Evolutionary conservation across 2,113 vertebrate genomes (phyloP), one percentile per base, ranked within the genome.

Genomic region (Centropristis striata): DNA sequence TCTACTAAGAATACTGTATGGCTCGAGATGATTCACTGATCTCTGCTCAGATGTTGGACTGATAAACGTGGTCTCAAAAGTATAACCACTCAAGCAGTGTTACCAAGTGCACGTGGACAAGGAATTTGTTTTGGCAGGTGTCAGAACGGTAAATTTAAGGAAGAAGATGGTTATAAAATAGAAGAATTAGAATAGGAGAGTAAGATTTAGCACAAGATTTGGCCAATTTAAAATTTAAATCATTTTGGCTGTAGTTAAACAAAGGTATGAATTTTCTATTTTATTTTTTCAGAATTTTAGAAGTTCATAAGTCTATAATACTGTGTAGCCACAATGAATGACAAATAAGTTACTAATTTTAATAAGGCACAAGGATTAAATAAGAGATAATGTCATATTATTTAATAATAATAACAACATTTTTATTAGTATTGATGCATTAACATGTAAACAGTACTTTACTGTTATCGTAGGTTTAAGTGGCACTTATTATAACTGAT

Each of bases 1-100:
- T 78, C 79, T 15, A 15, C 20, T 57, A 47, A 65, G 65, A 50
- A 6, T 39, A 21, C 13, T 49, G 25, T 14, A 11, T 5, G 4
- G 5, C 28, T 50, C 54, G n/a, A 23, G 27, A 6, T 57, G 68
- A 83, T 78, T 51, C 16, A 51, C 39, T 14, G 27, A 78, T 74
- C 74, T 72, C n/a, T 61, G 50, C 1, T 27, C 5, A 72, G 72
- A 86, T 81, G 23, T 10, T 66, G 15, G 20, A 21, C 32, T 44
- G 79, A 74, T 80, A 53, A 69, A 27, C 8, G 11, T 44, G 18
- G 5, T 4, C 28, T 20, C 6, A 5, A 20, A 41, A 54, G 11
- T 20, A 15, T 20, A 8, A 37, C 8, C 7, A 13, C 16, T 68
- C 15, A n/a, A 15, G 37, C 39, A 5, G 11, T 28, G 10, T 65